These are phyloP conservation scores for Noctua comes DNA, from an alignment of 2,888 invertebrate genomes.

Conservation along the genomic window DNA sequence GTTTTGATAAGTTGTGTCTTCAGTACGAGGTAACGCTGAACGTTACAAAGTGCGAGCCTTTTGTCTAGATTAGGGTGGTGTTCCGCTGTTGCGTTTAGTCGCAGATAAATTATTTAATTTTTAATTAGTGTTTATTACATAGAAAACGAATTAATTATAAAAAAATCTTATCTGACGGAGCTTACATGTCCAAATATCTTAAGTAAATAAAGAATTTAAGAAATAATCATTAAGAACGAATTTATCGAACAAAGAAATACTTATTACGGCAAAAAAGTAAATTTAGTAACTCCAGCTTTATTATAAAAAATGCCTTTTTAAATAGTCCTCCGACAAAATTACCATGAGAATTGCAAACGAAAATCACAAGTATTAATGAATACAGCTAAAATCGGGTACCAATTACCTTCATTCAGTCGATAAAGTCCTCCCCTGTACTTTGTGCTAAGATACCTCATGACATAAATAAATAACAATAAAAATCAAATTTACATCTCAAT, in stretches of 20 bases:
- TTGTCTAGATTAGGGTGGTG: constrained; percentile 84
- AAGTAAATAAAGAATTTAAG: not conserved
- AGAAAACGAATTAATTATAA: not conserved
- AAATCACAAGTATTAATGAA: not conserved
- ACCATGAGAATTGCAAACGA: not conserved
- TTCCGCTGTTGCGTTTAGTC: constrained; percentile 68
- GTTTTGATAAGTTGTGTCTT: constrained; percentile 68
- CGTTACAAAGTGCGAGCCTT: constrained; percentile 90
- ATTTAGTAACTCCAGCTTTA: not conserved
- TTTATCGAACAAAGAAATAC: not conserved
- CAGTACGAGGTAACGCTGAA: constrained; percentile 85
- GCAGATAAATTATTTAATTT: not conserved
- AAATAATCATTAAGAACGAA: not conserved
- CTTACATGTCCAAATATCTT: not conserved
- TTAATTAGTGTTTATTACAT: not conserved
- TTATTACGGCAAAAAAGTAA: not conserved
- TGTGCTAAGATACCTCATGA: no score
- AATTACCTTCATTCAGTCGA: not conserved
- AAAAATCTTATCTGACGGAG: not conserved
- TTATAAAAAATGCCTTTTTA: not conserved
- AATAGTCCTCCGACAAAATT: not conserved
- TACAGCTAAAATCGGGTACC: not conserved
- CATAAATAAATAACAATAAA: not conserved
- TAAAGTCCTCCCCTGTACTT: no score
- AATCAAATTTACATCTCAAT: not conserved